phyloP scores from a whole-genome alignment of 1,140 invertebrate species.

The Leguminivora glycinivorella region DNA sequence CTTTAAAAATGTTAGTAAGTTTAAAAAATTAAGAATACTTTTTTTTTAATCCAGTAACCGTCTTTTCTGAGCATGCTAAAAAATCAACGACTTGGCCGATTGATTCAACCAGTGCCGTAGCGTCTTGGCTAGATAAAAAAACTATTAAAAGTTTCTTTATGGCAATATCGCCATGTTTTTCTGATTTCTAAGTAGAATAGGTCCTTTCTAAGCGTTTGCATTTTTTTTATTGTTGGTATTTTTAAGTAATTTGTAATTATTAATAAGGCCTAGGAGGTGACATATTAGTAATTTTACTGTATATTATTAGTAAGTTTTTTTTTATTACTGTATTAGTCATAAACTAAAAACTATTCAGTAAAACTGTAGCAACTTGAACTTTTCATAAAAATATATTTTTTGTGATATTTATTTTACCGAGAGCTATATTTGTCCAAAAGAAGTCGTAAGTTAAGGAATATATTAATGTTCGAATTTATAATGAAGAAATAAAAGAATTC shows the following conservation, averaged over 20 bases:
- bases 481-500: conserved; percentile 31
- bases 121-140: conserved; percentile 26
- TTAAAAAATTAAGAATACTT: too few relatives aligned
- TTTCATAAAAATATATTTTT: neutral
- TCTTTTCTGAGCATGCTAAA: neutral
- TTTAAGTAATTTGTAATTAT: conserved; percentile 16
- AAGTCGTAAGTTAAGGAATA: conserved; percentile 21
- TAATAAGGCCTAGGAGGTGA: conserved; percentile 50
- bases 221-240: conserved; percentile 8
- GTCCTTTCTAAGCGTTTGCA: neutral
- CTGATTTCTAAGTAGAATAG: neutral
- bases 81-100: conserved; percentile 18
- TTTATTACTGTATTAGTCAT: too few relatives aligned
- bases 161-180: neutral
- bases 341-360: too few relatives aligned
- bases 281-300: conserved; percentile 41
- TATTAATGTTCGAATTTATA: conserved; percentile 24
- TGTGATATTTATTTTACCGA: neutral
- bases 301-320: neutral
- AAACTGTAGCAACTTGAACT: too few relatives aligned
- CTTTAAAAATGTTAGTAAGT: too few relatives aligned
- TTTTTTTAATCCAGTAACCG: conserved; percentile 1
- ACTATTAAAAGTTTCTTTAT: neutral
- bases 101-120: conserved; percentile 30
- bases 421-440: conserved; percentile 30